These are phyloP conservation scores for Virgularia gustaviana DNA, from an alignment of 92 coral and sea anemone genomes.

Conservation along the genomic window DNA sequence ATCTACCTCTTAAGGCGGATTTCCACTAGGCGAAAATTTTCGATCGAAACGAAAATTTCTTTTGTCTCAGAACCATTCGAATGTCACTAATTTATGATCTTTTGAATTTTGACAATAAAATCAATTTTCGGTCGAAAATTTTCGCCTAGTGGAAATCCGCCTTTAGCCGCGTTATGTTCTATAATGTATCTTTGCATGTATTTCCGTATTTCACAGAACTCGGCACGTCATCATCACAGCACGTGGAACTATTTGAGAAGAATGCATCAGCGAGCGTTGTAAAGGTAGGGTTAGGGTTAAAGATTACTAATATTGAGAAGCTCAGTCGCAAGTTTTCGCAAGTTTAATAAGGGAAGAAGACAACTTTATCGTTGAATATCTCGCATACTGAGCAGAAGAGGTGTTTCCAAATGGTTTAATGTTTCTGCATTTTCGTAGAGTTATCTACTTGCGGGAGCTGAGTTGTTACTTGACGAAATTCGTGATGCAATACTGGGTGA, in stretches of 20 bases:
- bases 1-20: no score
- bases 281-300: not conserved
- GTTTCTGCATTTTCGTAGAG: slow-evolving; percentile 53
- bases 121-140: no score
- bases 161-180: no score
- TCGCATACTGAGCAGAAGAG: no score
- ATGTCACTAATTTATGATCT: no score
- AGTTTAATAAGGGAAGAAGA: no score
- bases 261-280: not conserved
- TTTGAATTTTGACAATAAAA: no score
- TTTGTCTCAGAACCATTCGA: no score
- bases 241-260: slow-evolving; percentile 4
- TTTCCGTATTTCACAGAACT: not conserved
- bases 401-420: not conserved
- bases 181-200: not conserved
- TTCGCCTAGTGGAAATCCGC: no score
- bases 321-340: no score
- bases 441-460: slow-evolving; percentile 75
- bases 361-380: not conserved
- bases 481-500: slow-evolving; percentile 59
- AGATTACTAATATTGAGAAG: not conserved
- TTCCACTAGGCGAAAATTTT: no score
- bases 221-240: slow-evolving; percentile 1
- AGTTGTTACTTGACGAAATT: slow-evolving; percentile 60
- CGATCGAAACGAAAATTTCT: no score